phyloP scores from a whole-genome alignment of 2,113 vertebrate species.

The Noctilio leporinus region DNA sequence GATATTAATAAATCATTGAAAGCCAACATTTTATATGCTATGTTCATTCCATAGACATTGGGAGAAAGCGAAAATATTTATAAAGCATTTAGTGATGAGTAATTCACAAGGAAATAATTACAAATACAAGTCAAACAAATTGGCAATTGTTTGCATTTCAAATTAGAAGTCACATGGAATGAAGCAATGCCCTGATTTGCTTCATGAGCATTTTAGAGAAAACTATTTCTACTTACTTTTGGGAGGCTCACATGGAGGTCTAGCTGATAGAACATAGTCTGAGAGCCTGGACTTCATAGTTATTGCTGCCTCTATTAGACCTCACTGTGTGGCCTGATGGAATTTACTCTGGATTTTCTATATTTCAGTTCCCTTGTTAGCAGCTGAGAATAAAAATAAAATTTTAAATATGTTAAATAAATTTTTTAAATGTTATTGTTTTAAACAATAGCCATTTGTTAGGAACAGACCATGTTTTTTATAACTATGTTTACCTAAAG shows the following conservation, averaged over 20 bases:
- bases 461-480: not conserved
- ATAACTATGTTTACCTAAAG: conserved; percentile 1
- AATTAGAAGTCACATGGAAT: conserved; percentile 58
- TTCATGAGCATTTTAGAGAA: conserved; percentile 35
- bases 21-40: conserved; percentile 56
- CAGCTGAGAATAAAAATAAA: not conserved
- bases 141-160: conserved; percentile 68
- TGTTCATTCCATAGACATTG: conserved; percentile 59
- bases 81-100: conserved; percentile 70
- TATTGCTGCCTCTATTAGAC: conserved; percentile 26
- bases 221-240: conserved; percentile 32
- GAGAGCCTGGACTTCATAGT: conserved; percentile 46
- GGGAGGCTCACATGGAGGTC: conserved; percentile 54
- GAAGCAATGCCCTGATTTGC: conserved; percentile 37
- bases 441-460: no score
- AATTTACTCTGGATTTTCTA: conserved; percentile 26
- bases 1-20: conserved; percentile 64
- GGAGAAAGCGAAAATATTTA: conserved; percentile 66
- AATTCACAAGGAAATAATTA: conserved; percentile 74
- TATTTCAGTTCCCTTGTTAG: conserved; percentile 55
- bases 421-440: not conserved
- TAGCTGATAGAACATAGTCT: conserved; percentile 13
- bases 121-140: conserved; percentile 72
- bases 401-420: accelerated
- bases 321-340: conserved; percentile 53